Evolutionary conservation across 1,140 invertebrate species (phyloP), one percentile per base, ranked within the genome.

Genomic region (Neotoxoptera formosana): DNA sequence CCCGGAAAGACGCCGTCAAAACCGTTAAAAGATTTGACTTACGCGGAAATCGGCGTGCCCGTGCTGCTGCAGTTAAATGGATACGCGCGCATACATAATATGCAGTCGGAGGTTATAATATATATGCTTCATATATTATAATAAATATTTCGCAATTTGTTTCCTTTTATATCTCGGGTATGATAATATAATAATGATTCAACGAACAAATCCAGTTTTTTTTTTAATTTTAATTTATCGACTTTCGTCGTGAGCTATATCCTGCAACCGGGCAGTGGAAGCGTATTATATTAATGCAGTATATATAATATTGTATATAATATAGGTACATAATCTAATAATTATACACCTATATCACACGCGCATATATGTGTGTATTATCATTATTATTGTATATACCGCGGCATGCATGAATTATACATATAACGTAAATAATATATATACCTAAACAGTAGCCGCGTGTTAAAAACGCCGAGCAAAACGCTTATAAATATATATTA

Each of bases 211-310:
- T 87, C 84, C 6, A 87, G 45, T 30, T 83, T 41, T 41, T 47
- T 48, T 25, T 87, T 45, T 41, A n/a, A n/a, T n/a, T 86, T 87
- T 87, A 84, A 30, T 47, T 87, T 87, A n/a, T 48, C 45, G 84
- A 47, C 45, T 48, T 87, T 87, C 30, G 84, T 87, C 41, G 45
- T 48, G 84, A 25, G 45, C 84, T 14, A n/a, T 20, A 45, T 83
- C 1, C 2, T 86, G 8, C 84, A 86, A 86, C 84, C 30, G 84
- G 3, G 30, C 25, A 36, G 6, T n/a, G 36, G 34, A 21, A 83
- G 60, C 60, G n/a, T n/a, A n/a, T n/a, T n/a, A n/a, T n/a, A 67
- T 14, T 51, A 20, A 47, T 41, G 41, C 41, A 41, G 41, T 41
- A 20, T 56, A 60, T 9, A 8, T 56, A 56, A 56, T 81, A 34